A percentile compares a stretch with the other conserved stretches of the same genome.
These are phyloP conservation scores for Aplidium turbinatum DNA, from an alignment of 23 tunicate genomes.

Conservation along the genomic window DNA sequence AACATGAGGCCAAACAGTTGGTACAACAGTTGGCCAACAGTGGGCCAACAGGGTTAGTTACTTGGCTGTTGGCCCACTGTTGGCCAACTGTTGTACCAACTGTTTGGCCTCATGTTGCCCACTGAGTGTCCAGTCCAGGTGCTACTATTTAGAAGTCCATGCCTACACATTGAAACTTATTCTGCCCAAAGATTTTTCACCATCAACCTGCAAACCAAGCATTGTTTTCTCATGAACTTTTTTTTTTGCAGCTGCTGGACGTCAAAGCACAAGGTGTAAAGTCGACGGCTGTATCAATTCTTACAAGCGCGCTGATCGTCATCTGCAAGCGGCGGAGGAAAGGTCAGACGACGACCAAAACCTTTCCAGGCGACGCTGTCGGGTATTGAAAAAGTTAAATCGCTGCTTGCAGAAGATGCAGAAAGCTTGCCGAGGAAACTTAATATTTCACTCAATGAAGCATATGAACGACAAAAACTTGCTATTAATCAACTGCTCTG, in stretches of 20 bases:
- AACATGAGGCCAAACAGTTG: too few relatives aligned
- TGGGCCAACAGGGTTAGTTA: too few relatives aligned
- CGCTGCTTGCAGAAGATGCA: conserved; percentile 41
- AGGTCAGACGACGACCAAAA: neutral
- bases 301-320: conserved; percentile 9
- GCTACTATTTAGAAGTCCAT: too few relatives aligned
- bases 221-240: too few relatives aligned
- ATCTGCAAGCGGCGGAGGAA: conserved; percentile 1
- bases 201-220: too few relatives aligned
- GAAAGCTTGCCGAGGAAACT: conserved; percentile 46
- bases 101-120: too few relatives aligned
- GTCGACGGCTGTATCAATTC: conserved; percentile 7
- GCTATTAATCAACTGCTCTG: conserved; percentile 15
- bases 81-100: too few relatives aligned
- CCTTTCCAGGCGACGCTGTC: conserved; percentile 12
- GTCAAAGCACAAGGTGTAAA: neutral
- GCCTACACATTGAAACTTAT: too few relatives aligned
- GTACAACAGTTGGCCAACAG: too few relatives aligned
- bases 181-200: too few relatives aligned
- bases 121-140: too few relatives aligned
- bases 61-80: too few relatives aligned
- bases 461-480: conserved; percentile 31
- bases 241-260: neutral
- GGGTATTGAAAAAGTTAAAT: conserved; percentile 12
- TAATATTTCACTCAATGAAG: conserved; percentile 57